Evolutionary conservation across 92 coral and sea anemone genomes (phyloP).

Genomic region (Palythoa caribaeorum): DNA sequence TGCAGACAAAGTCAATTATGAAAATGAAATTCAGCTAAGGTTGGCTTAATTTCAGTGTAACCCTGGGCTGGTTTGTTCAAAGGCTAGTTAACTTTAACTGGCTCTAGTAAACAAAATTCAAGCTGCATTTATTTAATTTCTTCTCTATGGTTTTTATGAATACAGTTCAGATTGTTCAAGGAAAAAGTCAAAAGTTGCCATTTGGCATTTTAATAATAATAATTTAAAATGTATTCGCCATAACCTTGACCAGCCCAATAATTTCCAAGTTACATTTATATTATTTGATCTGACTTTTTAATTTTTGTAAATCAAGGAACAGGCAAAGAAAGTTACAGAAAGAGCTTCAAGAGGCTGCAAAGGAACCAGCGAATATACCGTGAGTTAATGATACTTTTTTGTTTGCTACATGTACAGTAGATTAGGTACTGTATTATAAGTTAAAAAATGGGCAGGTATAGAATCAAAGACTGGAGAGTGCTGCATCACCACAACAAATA

Average conservation of each 20-base stretch:
- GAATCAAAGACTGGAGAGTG: no score
- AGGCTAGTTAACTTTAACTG: no score
- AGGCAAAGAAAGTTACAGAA: conserved; percentile 85
- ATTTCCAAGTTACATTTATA: background rate
- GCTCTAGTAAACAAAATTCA: no score
- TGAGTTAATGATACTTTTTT: conserved; percentile 24
- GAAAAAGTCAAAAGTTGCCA: background rate
- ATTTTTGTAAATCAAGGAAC: conserved; percentile 50
- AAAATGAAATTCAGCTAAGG: conserved; percentile 90
- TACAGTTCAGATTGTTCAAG: no score
- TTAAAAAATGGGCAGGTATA: no score
- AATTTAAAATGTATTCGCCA: background rate
- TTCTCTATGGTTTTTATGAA: no score
- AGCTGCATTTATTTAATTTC: no score
- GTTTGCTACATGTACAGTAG: no score
- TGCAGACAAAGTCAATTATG: conserved; percentile 92
- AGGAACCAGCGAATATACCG: conserved; percentile 81
- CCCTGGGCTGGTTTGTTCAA: no score
- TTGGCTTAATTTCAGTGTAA: conserved; percentile 11
- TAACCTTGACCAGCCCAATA: background rate
- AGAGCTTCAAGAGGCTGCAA: conserved; percentile 91
- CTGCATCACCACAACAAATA: no score
- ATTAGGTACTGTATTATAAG: no score
- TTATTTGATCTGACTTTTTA: background rate
- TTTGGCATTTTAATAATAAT: no score